Base-by-base conservation (phyloP, 2,113 vertebrate species). In the Pangasianodon gigas region DNA sequence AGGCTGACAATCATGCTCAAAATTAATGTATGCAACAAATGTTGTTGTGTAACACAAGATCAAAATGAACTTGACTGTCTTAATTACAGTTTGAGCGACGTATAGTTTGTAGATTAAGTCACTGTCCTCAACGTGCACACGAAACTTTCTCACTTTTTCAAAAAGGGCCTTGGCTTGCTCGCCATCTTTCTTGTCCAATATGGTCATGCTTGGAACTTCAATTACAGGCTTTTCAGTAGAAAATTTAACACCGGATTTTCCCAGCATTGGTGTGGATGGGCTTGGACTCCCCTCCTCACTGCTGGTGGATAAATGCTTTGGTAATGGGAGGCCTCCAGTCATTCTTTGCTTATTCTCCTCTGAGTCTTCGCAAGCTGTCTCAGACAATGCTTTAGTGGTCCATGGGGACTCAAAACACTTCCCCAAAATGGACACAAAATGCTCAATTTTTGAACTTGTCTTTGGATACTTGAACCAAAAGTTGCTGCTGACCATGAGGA, bases 391-490 rank as follows among this genome's bases (percentile, higher is more conserved):
- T 94, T 99, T 99, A 16, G 98, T 99, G 32, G 98, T 99, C 98
- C 98, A 99, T 13, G 98, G 98, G 6, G 98, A 99, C 93, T 99
- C 98, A 67, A 99, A 99, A 92, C 98, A 99, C 88, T 99, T 99
- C 16, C 98, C 98, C 90, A 99, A 93, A 91, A 99, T 99, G 32
- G 98, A 99, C 65, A 99, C 98, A 93, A 99, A 99, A 93, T 99
- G 98, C 93, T 99, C 98, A 6, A 99, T 97, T 95, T 99, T 99
- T 84, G 98, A 99, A 93, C 98, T 99, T 0, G 98, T 99, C 95
- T 99, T 99, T 91, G 98, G 98, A 93, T 99, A 99, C 91, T 99
- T 99, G 95, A 99, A 99, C 98, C 98, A 99, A 95, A 99, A 99
- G 93, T 99, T 99, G 95, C 98, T 99, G 90, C 98, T 99, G 92